Base-by-base conservation (phyloP, 2,113 vertebrate species). In the Antechinus flavipes region DNA sequence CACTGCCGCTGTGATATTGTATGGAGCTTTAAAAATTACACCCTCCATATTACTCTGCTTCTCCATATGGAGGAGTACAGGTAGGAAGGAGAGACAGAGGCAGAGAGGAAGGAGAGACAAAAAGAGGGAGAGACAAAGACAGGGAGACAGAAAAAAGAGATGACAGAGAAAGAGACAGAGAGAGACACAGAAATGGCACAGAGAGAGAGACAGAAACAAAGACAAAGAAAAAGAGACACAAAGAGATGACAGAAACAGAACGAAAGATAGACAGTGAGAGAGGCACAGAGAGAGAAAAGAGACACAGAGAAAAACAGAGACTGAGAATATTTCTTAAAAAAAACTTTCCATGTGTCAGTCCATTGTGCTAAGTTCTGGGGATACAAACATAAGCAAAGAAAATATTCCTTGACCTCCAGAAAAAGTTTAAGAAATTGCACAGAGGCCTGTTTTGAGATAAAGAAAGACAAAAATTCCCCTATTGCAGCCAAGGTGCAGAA, bases 131-230 rank as follows among this genome's bases (percentile, higher is more conserved):
- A 54, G 54, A 54, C 14, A 14, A 19, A 54, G 61, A 68, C 4
- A 16, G 11, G 30, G 1, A 68, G 58, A 35, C 11, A 35, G 0
- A 68, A 9, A 68, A 35, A 12, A 35, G 30, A 50, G 50, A 50
- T 50, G 50, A 50, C 50, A 10, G 54, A 55, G 54, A 55, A 1
- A 56, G 56, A 27, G 8, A 58, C 25, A 8, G 1, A 7, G 54
- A 55, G 23, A 7, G 8, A 8, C 0, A 58, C 8, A 27, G 27
- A 3, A 8, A 14, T 6, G 3, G 5, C 30, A 16, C 30, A 5
- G 12, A 35, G 30, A 16, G 30, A 35, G 30, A 68, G 12, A 68
- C 12, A 68, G 30, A 68, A 2, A 68, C 49, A 49, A 49, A 49
- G 49, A 49, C 49, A 49, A 7, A 49, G 49, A 49, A 5, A 49